These are phyloP conservation scores for Ecliptopera silaceata DNA, from an alignment of 2,888 invertebrate genomes.

Conservation along the genomic window DNA sequence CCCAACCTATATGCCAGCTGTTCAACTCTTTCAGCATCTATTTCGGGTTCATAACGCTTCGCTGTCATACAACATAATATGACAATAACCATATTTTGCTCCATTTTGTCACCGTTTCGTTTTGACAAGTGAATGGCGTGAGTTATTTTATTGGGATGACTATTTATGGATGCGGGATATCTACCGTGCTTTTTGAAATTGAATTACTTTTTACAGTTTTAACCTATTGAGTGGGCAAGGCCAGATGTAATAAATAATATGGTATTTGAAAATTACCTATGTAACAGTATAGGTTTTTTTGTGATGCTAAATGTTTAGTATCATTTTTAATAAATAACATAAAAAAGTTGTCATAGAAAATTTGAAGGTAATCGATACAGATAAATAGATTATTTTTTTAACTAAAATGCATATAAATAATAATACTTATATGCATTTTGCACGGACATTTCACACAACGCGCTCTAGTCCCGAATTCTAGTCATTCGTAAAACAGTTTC, in stretches of 20 bases:
- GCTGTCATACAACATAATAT: conserved; percentile 64
- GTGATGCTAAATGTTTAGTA: neutral
- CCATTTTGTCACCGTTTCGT: conserved; percentile 46
- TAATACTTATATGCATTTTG: no score
- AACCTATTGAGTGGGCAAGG: conserved; percentile 1
- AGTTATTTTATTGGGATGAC: conserved; percentile 52
- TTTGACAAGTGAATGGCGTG: conserved; percentile 50
- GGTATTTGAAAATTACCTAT: no score
- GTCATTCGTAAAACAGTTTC: no score
- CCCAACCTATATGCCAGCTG: conserved; percentile 42
- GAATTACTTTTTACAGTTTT: conserved; percentile 25
- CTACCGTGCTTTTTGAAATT: conserved; percentile 30
- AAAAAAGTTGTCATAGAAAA: no score
- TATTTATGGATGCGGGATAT: conserved; percentile 41
- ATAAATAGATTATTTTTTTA: no score
- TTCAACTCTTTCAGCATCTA: conserved; percentile 47
- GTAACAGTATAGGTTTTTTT: no score
- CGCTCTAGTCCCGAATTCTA: no score
- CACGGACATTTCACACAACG: no score
- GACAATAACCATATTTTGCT: conserved; percentile 69
- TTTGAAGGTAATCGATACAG: no score
- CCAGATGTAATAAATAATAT: neutral
- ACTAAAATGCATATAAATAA: no score
- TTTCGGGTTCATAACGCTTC: conserved; percentile 38
- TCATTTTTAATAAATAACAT: no score